A percentile compares a stretch with the other conserved stretches of the same genome.
Conservation (phyloP, 2,797 vertebrate species). For the Cryptoblepharus egeriae region DNA sequence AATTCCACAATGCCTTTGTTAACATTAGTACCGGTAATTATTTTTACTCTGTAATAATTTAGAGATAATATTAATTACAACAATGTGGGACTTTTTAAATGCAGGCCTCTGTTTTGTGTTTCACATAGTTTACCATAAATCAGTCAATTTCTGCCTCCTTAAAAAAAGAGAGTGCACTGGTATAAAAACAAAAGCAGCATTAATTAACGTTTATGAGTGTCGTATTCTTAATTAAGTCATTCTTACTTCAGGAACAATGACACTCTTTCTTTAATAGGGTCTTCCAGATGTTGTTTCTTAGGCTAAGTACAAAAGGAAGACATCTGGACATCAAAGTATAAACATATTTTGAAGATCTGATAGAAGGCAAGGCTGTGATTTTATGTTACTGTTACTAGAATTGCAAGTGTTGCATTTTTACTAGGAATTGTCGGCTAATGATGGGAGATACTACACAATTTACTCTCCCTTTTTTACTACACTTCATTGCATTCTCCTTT, state of each 20-base stretch:
- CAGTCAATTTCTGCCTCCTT: conserved; percentile 21
- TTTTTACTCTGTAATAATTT: not conserved
- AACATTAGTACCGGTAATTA: not conserved
- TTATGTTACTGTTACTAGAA: conserved; percentile 38
- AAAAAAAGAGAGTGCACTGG: not conserved
- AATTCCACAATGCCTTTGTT: not conserved
- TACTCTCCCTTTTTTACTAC: not conserved
- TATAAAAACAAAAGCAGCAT: conserved; percentile 49
- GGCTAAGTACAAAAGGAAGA: conserved; percentile 53
- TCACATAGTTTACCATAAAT: conserved; percentile 10
- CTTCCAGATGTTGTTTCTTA: conserved; percentile 62
- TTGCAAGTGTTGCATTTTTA: conserved; percentile 13
- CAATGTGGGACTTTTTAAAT: not conserved
- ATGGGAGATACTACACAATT: conserved; percentile 39
- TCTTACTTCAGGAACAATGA: conserved; percentile 51
- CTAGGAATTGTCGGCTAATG: conserved; percentile 37
- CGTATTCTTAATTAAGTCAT: conserved; percentile 53
- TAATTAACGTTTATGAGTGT: conserved; percentile 40
- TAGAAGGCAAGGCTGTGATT: conserved; percentile 38
- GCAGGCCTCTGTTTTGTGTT: not conserved
- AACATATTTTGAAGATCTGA: conserved; percentile 48
- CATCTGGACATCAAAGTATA: conserved; percentile 57
- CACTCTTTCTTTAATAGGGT: conserved; percentile 48
- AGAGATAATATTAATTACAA: conserved; percentile 8
- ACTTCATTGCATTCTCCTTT: conserved; percentile 40